Conservation (phyloP, 2,888 invertebrate species). For the Drosophila villosipedis region DNA sequence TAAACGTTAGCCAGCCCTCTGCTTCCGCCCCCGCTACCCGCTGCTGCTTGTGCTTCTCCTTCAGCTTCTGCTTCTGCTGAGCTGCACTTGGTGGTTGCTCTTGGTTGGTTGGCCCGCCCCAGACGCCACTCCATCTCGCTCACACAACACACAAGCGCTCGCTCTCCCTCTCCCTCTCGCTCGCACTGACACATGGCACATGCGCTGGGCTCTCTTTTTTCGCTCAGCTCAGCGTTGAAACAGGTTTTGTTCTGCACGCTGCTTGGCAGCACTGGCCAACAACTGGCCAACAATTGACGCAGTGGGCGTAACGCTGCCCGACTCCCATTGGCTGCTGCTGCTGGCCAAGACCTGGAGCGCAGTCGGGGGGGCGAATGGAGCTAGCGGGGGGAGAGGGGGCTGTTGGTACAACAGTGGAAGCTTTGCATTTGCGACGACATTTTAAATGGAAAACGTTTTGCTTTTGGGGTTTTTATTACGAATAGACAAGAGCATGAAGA, state of each 20-base stretch:
- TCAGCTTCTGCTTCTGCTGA: conserved; percentile 15
- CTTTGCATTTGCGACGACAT: conserved; percentile 79
- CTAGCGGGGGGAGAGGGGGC: background rate
- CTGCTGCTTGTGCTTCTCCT: conserved; percentile 17
- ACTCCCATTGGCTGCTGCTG: conserved; percentile 57
- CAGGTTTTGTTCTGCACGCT: conserved; percentile 50
- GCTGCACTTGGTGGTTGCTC: conserved; percentile 33
- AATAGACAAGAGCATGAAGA: conserved; percentile 64
- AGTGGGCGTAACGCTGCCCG: conserved; percentile 62
- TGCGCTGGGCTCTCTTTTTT: conserved; percentile 34
- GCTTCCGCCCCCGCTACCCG: conserved; percentile 12
- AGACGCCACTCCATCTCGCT: conserved; percentile 31
- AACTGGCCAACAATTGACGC: conserved; percentile 60
- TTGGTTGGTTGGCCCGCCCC: conserved; percentile 49
- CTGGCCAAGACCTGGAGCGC: background rate
- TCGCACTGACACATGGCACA: conserved; percentile 5
- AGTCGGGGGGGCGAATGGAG: background rate
- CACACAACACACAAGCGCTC: conserved; percentile 3
- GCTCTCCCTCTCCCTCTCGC: conserved; percentile 16
- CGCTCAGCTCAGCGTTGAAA: conserved; percentile 37
- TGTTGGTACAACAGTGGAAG: background rate
- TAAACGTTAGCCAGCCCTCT: conserved; percentile 57
- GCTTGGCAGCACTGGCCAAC: conserved; percentile 78
- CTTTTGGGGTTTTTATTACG: conserved; percentile 82
- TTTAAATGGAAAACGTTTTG: conserved; percentile 84